Evolutionary conservation across 2,797 vertebrate species (phyloP).

Genomic region (Cacajao melanocephalus): DNA sequence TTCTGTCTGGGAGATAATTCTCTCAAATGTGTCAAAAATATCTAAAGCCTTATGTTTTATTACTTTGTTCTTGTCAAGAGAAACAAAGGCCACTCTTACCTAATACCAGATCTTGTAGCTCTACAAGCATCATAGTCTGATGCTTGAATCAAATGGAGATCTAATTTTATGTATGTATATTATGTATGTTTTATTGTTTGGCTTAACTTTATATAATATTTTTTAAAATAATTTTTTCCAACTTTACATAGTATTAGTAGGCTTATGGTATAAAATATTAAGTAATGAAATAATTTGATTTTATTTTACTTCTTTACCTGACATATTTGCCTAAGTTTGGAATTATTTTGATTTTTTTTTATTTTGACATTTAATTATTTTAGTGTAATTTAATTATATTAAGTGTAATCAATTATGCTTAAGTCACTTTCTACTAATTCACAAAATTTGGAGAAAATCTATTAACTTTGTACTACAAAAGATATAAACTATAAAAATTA

Average conservation of each 20-base stretch:
- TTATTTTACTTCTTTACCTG: not conserved
- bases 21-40: slow-evolving; percentile 40
- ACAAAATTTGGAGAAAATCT: not conserved
- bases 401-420: not conserved
- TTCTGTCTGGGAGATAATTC: slow-evolving; percentile 5
- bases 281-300: not conserved
- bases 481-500: not conserved
- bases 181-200: not conserved
- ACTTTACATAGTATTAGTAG: not conserved
- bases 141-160: not conserved
- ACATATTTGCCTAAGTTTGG: not conserved
- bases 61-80: not conserved
- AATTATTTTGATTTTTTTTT: not conserved
- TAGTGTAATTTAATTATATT: not conserved
- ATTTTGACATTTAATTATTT: not conserved
- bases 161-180: not conserved
- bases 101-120: not conserved
- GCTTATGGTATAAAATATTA: not conserved
- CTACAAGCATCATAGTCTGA: not conserved
- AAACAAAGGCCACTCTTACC: not conserved
- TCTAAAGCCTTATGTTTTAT: not conserved
- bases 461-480: not conserved
- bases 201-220: not conserved
- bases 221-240: not conserved
- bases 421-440: not conserved